Conservation (phyloP, 2,797 vertebrate species). For the Ceyx erithaca region DNA sequence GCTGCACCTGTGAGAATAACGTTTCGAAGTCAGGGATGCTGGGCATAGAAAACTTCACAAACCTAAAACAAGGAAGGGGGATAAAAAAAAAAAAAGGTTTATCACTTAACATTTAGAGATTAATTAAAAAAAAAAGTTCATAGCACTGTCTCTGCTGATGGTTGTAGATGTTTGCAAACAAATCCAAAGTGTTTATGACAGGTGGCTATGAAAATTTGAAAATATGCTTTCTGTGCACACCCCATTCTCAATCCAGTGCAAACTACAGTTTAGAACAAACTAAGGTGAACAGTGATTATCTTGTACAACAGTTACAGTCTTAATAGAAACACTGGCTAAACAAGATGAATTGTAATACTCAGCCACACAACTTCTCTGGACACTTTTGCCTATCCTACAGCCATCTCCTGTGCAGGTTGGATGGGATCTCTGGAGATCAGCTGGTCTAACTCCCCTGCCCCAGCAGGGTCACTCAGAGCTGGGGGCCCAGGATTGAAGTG, state of each 20-base stretch:
- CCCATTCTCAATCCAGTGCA: background rate
- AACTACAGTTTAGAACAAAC: background rate
- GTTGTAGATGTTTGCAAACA: background rate
- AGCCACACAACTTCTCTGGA: background rate
- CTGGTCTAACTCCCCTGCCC: background rate
- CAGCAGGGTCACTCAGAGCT: background rate
- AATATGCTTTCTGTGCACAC: rapidly evolving
- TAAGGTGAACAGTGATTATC: background rate
- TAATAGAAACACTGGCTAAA: background rate
- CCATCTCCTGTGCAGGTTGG: background rate
- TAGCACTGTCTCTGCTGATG: background rate
- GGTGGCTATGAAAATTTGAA: background rate
- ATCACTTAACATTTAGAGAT: background rate
- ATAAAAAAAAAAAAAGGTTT: background rate
- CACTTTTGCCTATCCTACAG: background rate
- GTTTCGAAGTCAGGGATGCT: slow-evolving; percentile 99
- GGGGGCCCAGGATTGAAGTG: background rate
- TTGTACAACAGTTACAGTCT: background rate
- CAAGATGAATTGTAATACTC: background rate
- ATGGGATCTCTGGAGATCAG: background rate
- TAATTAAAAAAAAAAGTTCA: background rate
- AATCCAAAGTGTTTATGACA: background rate
- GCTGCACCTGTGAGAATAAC: slow-evolving; percentile 97
- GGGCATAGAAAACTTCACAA: slow-evolving; percentile 99
- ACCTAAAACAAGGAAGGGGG: slow-evolving; percentile 78